Conservation (phyloP, 2,113 vertebrate species). For the Albula glossodonta region DNA sequence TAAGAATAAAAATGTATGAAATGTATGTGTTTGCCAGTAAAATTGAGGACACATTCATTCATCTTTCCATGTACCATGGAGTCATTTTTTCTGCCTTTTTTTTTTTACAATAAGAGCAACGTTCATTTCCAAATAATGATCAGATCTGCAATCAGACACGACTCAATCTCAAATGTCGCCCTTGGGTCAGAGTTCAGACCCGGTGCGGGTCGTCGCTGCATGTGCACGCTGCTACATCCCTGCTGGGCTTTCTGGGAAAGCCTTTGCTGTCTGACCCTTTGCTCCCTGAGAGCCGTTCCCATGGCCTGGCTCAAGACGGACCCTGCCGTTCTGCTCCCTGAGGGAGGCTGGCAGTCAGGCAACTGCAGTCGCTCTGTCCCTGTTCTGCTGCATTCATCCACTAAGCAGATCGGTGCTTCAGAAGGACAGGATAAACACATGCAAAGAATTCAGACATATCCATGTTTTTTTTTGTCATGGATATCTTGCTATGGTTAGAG, state of each 20-base stretch:
- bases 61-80: too few species aligned
- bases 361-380: neutral
- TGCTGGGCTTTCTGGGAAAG: neutral
- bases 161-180: neutral
- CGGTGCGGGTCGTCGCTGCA: conserved; percentile 19
- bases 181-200: conserved; percentile 5
- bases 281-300: conserved; percentile 16
- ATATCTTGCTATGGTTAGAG: neutral
- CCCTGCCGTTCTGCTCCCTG: neutral
- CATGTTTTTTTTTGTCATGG: neutral
- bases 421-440: too few species aligned
- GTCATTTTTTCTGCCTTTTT: too few species aligned
- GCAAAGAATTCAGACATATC: too few species aligned
- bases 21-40: too few species aligned
- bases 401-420: too few species aligned
- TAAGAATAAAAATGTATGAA: too few species aligned
- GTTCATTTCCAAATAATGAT: too few species aligned
- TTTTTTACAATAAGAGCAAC: too few species aligned
- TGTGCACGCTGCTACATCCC: conserved; percentile 2
- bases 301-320: conserved; percentile 4
- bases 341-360: neutral
- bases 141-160: too few species aligned
- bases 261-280: conserved; percentile 16
- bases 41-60: too few species aligned
- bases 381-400: neutral